phyloP scores from a whole-genome alignment of 1,140 invertebrate species.

The Drosophila arizonae region DNA sequence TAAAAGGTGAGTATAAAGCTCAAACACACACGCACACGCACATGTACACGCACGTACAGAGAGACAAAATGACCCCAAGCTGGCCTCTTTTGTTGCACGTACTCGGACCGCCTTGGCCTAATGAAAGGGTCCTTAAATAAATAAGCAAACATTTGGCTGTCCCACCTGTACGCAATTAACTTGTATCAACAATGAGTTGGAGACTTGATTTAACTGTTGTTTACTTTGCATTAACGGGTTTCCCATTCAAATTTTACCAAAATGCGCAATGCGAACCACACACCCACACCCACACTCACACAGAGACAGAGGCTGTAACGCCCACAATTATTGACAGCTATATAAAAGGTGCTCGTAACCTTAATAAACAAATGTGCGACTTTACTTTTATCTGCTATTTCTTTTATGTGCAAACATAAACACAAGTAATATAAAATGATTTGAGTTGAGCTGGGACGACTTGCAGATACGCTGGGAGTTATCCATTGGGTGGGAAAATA shows the following conservation, averaged over 20 bases:
- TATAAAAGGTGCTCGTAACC: slow-evolving; percentile 18
- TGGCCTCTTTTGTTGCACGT: slow-evolving; percentile 13
- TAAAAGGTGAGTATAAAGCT: not conserved
- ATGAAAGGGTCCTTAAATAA: slow-evolving; percentile 59
- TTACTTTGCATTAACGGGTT: slow-evolving; percentile 69
- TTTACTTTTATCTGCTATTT: slow-evolving; percentile 8
- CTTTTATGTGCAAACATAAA: slow-evolving; percentile 67
- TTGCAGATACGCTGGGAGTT: not conserved
- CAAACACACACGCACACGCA: not conserved
- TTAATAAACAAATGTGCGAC: slow-evolving; percentile 37
- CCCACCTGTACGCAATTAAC: slow-evolving; percentile 57
- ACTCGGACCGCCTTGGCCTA: slow-evolving; percentile 21
- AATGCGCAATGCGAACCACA: slow-evolving; percentile 27
- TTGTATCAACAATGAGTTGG: slow-evolving; percentile 53
- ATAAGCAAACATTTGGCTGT: slow-evolving; percentile 51
- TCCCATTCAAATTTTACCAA: slow-evolving; percentile 52
- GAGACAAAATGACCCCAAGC: slow-evolving; percentile 5
- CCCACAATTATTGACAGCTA: slow-evolving; percentile 28
- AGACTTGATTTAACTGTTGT: slow-evolving; percentile 42
- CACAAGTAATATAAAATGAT: not conserved
- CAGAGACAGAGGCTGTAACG: no score
- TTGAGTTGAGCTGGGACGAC: not conserved
- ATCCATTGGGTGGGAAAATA: no score
- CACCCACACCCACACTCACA: not conserved
- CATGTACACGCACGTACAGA: not conserved